phyloP scores from a whole-genome alignment of 2,797 vertebrate genomes.

The Vireo griseus region DNA sequence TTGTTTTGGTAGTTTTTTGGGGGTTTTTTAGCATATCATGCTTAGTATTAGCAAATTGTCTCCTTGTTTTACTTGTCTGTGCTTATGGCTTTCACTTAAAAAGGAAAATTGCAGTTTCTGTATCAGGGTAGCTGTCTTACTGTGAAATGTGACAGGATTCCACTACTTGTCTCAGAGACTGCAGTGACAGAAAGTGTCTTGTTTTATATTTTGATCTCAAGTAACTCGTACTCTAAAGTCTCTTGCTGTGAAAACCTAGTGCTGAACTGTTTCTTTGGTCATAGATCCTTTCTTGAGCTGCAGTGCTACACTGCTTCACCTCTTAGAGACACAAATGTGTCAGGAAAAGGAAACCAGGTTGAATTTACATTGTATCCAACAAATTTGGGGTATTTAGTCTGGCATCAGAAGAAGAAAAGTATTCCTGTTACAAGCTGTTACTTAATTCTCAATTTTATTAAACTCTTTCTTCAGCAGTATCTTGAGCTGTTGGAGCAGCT shows the following conservation, averaged over 20 bases:
- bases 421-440: neutral
- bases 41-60: neutral
- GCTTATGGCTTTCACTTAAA: neutral
- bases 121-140: neutral
- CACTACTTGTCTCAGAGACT: neutral
- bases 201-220: neutral
- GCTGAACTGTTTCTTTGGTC: neutral
- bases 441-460: neutral
- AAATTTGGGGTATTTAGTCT: neutral
- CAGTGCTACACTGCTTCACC: neutral
- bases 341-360: neutral
- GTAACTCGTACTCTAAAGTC: neutral
- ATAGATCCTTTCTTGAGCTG: neutral
- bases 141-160: neutral
- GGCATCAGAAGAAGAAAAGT: neutral
- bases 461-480: neutral
- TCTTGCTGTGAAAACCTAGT: neutral
- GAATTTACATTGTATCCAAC: neutral
- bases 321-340: neutral
- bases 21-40: no score
- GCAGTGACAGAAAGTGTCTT: neutral
- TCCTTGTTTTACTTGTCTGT: neutral
- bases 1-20: no score
- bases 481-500: neutral
- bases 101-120: neutral